Conservation (phyloP, 1,140 invertebrate species). For the Bombus balteatus region DNA sequence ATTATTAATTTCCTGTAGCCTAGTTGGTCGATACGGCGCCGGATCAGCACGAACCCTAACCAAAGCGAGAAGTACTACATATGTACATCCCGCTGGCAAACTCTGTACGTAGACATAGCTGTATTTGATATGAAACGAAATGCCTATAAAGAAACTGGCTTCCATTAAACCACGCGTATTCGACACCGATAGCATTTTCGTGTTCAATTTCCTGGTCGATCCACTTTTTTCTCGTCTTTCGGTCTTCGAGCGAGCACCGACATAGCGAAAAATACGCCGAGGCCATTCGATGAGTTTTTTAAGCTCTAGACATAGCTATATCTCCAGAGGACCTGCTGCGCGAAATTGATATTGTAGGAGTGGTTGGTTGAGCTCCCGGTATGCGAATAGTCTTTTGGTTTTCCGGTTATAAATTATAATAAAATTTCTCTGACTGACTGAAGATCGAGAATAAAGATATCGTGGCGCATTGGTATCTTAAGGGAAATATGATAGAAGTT, state of each 20-base stretch:
- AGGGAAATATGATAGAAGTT: neutral
- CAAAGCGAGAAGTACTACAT: neutral
- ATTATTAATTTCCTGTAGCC: conserved; percentile 36
- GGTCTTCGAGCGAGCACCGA: neutral
- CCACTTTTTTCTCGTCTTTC: neutral
- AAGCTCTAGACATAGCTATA: neutral
- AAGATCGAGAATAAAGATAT: neutral
- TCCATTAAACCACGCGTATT: conserved; percentile 30
- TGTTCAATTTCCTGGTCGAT: conserved; percentile 35
- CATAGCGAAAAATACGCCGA: neutral
- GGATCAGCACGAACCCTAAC: neutral
- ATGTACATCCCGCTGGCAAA: neutral
- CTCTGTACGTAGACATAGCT: neutral
- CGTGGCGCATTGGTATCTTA: neutral
- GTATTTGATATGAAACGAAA: conserved; percentile 21
- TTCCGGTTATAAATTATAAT: neutral
- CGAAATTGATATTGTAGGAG: neutral
- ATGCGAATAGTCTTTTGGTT: too few relatives aligned
- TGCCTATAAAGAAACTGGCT: conserved; percentile 11
- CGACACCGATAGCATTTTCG: conserved; percentile 32
- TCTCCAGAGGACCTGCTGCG: neutral
- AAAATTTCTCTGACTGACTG: neutral
- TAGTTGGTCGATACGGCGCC: neutral
- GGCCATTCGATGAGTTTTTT: neutral
- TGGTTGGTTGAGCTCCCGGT: neutral